Conservation (phyloP, 2,113 vertebrate species). For the Zosterops hypoxanthus region DNA sequence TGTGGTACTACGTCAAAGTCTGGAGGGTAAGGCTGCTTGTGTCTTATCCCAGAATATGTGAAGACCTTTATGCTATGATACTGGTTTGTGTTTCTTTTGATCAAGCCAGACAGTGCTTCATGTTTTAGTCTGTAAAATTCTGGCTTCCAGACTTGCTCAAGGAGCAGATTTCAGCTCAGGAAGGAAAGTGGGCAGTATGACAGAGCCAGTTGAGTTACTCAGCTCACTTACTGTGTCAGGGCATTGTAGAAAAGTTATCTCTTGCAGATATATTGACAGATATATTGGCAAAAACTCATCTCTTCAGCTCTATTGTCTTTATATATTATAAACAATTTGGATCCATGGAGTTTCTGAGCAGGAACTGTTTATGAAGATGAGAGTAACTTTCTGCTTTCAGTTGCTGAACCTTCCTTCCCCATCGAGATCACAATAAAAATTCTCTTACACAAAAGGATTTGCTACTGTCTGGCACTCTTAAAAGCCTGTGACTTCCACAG, state of each 20-base stretch:
- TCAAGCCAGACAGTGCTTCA: not conserved
- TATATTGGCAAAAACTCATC: not conserved
- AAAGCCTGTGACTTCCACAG: not conserved
- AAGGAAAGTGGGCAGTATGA: not conserved
- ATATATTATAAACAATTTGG: not conserved
- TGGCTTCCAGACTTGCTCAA: not conserved
- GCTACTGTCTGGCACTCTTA: not conserved
- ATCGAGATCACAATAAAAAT: not conserved
- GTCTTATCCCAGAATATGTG: not conserved
- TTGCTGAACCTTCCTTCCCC: not conserved
- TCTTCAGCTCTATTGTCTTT: not conserved
- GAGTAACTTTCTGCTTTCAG: not conserved
- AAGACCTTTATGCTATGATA: not conserved
- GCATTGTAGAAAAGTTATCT: not conserved
- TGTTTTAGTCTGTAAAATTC: not conserved
- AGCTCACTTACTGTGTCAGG: not conserved
- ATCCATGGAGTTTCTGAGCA: not conserved
- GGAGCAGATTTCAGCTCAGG: not conserved
- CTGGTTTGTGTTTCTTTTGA: not conserved
- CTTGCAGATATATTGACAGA: not conserved
- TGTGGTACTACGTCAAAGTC: not conserved
- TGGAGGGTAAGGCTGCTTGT: not conserved
- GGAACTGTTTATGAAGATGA: not conserved
- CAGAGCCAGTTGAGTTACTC: not conserved
- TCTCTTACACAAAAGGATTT: not conserved